Evolutionary conservation across 2,797 vertebrate species (phyloP), one percentile per base, ranked within the genome.

Genomic region (Coregonus sp.): DNA sequence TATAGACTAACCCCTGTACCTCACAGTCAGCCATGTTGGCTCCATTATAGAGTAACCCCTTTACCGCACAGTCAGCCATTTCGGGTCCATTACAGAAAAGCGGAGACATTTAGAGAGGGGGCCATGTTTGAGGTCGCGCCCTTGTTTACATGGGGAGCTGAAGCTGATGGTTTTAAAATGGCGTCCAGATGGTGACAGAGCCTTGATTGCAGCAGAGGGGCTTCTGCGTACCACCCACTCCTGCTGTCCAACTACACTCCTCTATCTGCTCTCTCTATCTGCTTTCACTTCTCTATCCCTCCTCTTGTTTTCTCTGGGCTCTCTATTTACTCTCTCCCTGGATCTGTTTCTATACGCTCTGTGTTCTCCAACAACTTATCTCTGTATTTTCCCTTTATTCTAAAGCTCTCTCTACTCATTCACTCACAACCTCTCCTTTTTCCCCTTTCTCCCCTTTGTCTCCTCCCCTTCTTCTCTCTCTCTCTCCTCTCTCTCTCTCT

Each of bases 161-260:
- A 84, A 93, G 89, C 91, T 92, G 92, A 92, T 92, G 92, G 89
- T 90, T 93, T 93, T 93, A 92, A 93, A 93, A 93, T 92, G 92
- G 91, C 90, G 88, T 92, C 90, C 92, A 93, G 91, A 92, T 93
- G 92, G 92, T 92, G 90, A 92, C 87, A 89, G 89, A 84, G 85
- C 83, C 90, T 92, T 89, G 90, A 92, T 90, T 87, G 91, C 91
- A 78, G 90, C 83, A 80, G 87, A 88, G 90, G 88, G 86, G 85
- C 87, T 89, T 82, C 73, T 59, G 78, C 74, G 81, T 88, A 82
- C 86, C 88, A 75, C 91, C 91, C 86, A 88, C 88, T 84, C 90
- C 89, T 90, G 88, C 91, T 91, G 92, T 91, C 90, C 90, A 81
- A 84, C 83, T 85, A 87, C 88, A 86, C 86, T 75, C 80, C 80